Evolutionary conservation across 2,888 invertebrate genomes (phyloP), one percentile per base, ranked within the genome.

Genomic region (Fissipunctia ypsillon): DNA sequence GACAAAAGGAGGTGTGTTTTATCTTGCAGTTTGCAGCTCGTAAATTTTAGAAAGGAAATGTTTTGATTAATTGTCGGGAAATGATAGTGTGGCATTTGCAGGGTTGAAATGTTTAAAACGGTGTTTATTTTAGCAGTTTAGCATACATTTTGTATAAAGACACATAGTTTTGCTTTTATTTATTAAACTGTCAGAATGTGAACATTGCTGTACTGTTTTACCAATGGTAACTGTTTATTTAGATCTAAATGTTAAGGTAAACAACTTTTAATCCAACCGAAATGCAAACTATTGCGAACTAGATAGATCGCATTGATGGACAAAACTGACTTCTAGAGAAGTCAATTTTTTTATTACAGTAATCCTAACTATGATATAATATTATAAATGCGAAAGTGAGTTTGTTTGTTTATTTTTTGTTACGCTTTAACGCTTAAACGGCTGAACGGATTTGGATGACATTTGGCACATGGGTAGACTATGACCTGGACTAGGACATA

Each of bases 11-110:
- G 43, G 63, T 64, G 61, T 69, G 45, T 45, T 35, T 68, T 84
- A 73, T 84, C 73, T 73, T 54, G 38, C 54, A 25, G 61, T 70
- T 65, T 50, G 69, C 69, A 70, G 76, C 80, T 84, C 84, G 48
- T 85, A 73, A 84, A 84, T 84, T 65, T 64, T 50, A 35, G n/a
- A 43, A 48, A 52, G 85, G 73, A 85, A 82, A 71, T 83, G 65
- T 69, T 85, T 71, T 83, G 79, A 82, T 83, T 67, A 80, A 80
- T 84, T 73, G 66, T 67, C 54, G 48, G n/a, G 64, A 66, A 73
- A 57, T 65, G 52, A 50, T 61, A 60, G 28, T 73, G 65, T 56
- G n/a, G 74, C 38, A 25, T 65, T 67, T n/a, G 50, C 59, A 67
- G 48, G 66, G 80, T 73, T 64, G 48, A 48, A 60, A 73, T 80